phyloP scores from a whole-genome alignment of 2,888 invertebrate species.

The Bruchidius siliquastri region DNA sequence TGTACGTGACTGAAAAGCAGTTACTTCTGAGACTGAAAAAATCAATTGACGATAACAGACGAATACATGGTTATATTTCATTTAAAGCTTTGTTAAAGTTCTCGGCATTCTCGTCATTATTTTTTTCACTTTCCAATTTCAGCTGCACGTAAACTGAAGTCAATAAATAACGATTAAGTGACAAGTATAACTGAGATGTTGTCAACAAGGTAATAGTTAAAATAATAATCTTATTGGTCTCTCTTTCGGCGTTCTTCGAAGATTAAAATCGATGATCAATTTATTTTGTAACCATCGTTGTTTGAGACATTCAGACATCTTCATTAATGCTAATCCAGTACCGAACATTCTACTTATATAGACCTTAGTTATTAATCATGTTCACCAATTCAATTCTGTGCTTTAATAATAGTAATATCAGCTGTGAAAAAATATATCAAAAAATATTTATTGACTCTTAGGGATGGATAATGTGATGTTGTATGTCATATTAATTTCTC shows the following conservation, averaged over 20 bases:
- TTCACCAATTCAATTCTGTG: too few species aligned
- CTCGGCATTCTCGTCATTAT: neutral
- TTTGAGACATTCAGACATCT: neutral
- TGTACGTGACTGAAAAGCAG: neutral
- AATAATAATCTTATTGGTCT: neutral
- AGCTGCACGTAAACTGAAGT: neutral
- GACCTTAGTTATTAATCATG: too few species aligned
- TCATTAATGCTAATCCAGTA: too few species aligned
- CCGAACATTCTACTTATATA: too few species aligned
- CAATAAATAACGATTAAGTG: neutral
- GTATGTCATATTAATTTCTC: too few species aligned
- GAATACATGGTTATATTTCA: neutral
- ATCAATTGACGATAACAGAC: neutral
- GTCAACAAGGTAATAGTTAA: neutral
- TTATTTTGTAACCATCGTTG: neutral
- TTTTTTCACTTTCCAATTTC: neutral
- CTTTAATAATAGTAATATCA: too few species aligned
- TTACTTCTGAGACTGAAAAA: neutral
- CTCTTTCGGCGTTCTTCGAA: neutral
- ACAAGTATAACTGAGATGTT: neutral
- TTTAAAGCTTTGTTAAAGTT: neutral
- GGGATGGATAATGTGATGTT: too few species aligned
- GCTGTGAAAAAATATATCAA: too few species aligned
- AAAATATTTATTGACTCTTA: too few species aligned
- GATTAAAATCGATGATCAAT: neutral